Evolutionary conservation across 2,113 vertebrate genomes (phyloP).

Genomic region (Felis chaus): DNA sequence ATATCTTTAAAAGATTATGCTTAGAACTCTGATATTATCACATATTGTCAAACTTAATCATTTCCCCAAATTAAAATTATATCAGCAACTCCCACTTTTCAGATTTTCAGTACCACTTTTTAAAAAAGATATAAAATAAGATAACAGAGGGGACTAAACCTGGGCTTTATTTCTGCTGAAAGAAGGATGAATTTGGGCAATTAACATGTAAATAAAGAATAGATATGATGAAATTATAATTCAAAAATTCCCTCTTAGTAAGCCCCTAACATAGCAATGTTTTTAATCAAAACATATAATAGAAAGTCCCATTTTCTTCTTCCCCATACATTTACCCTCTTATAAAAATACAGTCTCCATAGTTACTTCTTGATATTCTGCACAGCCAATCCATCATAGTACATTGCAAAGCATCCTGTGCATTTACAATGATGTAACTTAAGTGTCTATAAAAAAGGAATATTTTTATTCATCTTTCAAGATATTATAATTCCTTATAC

Average conservation of each 20-base stretch:
- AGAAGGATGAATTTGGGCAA: background rate
- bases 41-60: background rate
- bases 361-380: background rate
- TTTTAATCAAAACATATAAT: background rate
- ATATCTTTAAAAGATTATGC: background rate
- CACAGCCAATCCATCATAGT: background rate
- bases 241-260: background rate
- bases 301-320: conserved; percentile 9
- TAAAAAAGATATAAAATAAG: background rate
- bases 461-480: background rate
- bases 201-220: background rate
- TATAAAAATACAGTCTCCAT: background rate
- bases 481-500: background rate
- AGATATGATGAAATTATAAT: background rate
- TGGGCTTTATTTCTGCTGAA: background rate
- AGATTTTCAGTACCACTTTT: background rate
- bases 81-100: background rate
- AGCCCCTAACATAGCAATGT: background rate
- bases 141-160: background rate
- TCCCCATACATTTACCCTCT: background rate
- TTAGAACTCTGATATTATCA: background rate
- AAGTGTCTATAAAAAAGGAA: background rate
- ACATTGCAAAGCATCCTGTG: background rate
- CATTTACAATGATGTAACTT: background rate
- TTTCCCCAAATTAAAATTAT: background rate